Evolutionary conservation across 2,888 invertebrate genomes (phyloP), one percentile per base, ranked within the genome.

Genomic region (Drosophila anomalipes): DNA sequence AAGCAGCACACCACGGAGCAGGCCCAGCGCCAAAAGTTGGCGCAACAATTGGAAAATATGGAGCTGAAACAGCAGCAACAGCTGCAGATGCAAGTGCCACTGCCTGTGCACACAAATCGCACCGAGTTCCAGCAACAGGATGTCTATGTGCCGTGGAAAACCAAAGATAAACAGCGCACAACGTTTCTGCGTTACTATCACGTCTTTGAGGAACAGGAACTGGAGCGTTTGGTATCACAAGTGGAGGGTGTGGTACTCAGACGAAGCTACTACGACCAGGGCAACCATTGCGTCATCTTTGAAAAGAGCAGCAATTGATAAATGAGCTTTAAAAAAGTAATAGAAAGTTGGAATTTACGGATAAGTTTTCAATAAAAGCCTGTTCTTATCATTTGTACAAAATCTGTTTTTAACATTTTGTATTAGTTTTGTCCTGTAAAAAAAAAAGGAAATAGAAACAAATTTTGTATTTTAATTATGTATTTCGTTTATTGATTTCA

Each of bases 131-230:
- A 95, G 87, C 96, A 98, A 84, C 96, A 96, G 81, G 99, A 99
- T 93, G 93, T 99, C 72, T 94, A 99, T 39, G 99, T 99, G 0
- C 99, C 99, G 0, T 99, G 99, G 99, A 97, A 97, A 91, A 93
- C 96, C 49, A 96, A 95, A 54, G 91, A 84, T 49, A 91, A 94
- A 62, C 93, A 94, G 0, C 93, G 94, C 1, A 94, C 93, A 33
- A 94, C 93, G n/a, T 95, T 96, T 91, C 94, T 98, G 59, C 94
- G 99, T 74, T 99, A 95, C 93, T 99, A 99, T 93, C 99, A 99
- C 91, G 98, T 99, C 4, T 99, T 99, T 92, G 95, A 96, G 82
- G 96, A 97, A 81, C 95, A 95, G 0, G 99, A 98, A 94, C 93
- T 98, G 44, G 95, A 96, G 82, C 82, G 93, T 2, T 93, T 98